Base-by-base conservation (phyloP, 1,140 invertebrate genomes). In the Diorhabda elongata region DNA sequence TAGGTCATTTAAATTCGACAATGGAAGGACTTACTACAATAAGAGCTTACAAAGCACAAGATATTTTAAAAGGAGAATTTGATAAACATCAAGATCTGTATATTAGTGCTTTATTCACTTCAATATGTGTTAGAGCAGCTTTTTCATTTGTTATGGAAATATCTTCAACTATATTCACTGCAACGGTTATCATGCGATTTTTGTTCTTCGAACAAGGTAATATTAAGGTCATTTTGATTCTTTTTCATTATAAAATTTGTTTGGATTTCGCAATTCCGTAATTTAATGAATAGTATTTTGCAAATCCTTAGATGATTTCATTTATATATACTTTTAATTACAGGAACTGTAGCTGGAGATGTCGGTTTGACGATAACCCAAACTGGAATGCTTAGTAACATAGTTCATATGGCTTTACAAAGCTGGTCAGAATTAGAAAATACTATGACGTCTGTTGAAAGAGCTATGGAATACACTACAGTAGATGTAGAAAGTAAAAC, bases 11-110 rank as follows among this genome's bases (percentile, higher is more conserved):
- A 2, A 89, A 85, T 69, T 84, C 89, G 45, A 87, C 88, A 2
- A 75, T 92, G 0, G 86, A 90, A 79, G 91, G 91, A 8, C 83
- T 98, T 43, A 87, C 92, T 0, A 97, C 95, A 0, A 95, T 98
- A 65, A 84, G 96, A 69, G 94, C 95, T 0, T 95, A 92, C 75
- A 84, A 86, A 56, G 90, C 90, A 1, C 87, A 96, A 80, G 84
- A 89, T 71, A 88, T 91, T 67, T 86, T 97, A 6, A 90, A 91
- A 72, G 80, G 88, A 52, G 90, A 94, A 81, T 94, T 94, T 74
- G 91, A 94, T 75, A 88, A 86, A 71, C 88, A 91, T 79, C 90
- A 95, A 87, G 87, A 91, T 77, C 71, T 89, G 26, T 89, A 90
- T 73, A 89, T 87, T 66, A 87, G 88, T n/a, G 87, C 88, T 47